Conservation (phyloP, 2,797 vertebrate species). For the Rhinoraja longicauda region DNA sequence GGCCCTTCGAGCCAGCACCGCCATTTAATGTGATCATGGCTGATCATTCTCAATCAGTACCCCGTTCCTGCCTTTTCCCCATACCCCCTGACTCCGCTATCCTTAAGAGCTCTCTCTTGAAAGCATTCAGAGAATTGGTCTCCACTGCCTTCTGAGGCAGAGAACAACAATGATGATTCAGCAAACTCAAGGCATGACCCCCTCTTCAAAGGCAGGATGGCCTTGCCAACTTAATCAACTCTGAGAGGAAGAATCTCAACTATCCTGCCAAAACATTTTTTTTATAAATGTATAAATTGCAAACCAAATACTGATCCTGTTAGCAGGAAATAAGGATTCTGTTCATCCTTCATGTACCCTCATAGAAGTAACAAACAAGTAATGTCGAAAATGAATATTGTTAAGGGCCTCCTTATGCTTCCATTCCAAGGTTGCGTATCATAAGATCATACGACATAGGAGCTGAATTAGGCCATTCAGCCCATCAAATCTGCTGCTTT, state of each 20-base stretch:
- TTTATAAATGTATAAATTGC: not conserved
- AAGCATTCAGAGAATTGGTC: no score
- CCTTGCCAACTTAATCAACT: not conserved
- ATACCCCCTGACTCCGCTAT: no score
- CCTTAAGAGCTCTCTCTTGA: no score
- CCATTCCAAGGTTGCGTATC: not conserved
- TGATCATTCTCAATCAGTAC: no score
- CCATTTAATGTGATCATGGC: no score
- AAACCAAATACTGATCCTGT: not conserved
- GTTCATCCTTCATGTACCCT: not conserved
- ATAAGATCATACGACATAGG: no score
- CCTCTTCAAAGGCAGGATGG: not conserved
- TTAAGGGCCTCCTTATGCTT: no score
- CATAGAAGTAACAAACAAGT: not conserved
- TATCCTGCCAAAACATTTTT: not conserved
- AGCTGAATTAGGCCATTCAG: no score
- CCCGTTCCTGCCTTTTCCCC: no score
- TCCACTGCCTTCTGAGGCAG: no score
- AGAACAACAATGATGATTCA: constrained; percentile 15
- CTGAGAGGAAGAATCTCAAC: not conserved
- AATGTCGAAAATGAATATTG: not conserved
- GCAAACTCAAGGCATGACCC: not conserved
- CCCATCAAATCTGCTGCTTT: no score
- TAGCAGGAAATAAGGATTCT: not conserved
- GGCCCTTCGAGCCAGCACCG: no score